phyloP scores from a whole-genome alignment of 2,797 vertebrate genomes.

The Nannoperca obscura region DNA sequence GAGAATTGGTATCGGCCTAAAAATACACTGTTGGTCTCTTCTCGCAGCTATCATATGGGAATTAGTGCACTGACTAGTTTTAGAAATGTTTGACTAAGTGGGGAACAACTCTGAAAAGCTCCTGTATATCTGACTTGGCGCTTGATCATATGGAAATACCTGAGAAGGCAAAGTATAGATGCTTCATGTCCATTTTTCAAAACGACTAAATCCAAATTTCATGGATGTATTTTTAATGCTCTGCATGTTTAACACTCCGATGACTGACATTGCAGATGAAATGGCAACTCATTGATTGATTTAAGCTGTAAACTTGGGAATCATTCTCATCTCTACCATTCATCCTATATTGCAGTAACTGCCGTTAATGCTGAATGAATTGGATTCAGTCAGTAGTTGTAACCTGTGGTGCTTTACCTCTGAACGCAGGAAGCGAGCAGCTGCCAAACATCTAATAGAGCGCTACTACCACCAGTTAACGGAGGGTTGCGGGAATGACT shows the following conservation, averaged over 20 bases:
- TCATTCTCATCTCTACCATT: neutral
- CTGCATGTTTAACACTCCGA: neutral
- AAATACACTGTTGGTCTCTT: neutral
- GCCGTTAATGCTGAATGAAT: neutral
- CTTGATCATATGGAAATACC: neutral
- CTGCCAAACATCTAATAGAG: conserved; percentile 99
- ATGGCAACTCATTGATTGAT: neutral
- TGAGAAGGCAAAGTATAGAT: neutral
- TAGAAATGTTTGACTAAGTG: neutral
- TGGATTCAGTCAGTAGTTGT: conserved; percentile 56
- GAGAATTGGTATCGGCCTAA: neutral
- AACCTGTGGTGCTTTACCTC: conserved; percentile 84
- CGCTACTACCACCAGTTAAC: conserved; percentile 99
- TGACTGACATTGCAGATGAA: neutral
- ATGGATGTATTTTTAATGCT: neutral
- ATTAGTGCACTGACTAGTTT: neutral
- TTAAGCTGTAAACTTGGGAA: neutral
- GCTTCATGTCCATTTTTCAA: neutral
- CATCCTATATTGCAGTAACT: neutral
- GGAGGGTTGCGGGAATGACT: conserved; percentile 99
- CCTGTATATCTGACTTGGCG: neutral
- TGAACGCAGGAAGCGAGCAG: conserved; percentile 98
- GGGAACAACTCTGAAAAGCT: no score
- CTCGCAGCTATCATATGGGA: no score
- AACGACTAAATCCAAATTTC: neutral